These are phyloP conservation scores for Rhabdophis nuchalis DNA, from an alignment of 2,797 vertebrate genomes.

Conservation along the genomic window DNA sequence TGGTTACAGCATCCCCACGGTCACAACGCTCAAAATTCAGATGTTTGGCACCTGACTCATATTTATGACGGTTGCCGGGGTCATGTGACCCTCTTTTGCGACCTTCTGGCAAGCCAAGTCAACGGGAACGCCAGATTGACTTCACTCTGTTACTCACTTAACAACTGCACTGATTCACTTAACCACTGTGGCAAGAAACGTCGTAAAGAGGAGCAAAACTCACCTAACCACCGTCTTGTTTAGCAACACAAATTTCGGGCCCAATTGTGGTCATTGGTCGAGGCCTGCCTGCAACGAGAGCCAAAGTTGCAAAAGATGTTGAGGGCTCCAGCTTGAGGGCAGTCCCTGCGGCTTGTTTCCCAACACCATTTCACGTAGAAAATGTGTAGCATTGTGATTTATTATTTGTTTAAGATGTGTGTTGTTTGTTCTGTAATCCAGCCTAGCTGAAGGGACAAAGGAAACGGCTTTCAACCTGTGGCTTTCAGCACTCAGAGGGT, in stretches of 20 bases:
- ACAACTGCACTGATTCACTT: neutral
- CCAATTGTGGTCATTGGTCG: neutral
- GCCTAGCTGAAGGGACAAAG: neutral
- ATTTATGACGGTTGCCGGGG: neutral
- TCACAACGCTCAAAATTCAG: neutral
- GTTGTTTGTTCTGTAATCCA: neutral
- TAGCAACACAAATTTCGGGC: neutral
- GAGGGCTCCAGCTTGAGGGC: neutral
- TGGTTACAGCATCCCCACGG: neutral
- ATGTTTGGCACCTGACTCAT: too few species aligned
- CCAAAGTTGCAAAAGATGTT: neutral
- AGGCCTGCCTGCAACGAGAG: neutral
- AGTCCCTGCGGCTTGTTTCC: neutral
- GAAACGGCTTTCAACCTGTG: neutral
- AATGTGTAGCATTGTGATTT: neutral
- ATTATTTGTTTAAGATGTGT: neutral
- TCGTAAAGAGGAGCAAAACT: neutral
- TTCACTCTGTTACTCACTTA: neutral
- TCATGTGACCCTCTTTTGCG: neutral
- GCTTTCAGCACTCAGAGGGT: neutral
- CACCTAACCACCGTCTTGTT: neutral
- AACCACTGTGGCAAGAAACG: neutral
- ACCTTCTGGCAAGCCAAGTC: neutral
- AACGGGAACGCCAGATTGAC: neutral
- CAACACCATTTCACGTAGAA: neutral